Percentiles rank a stretch among this genome's conserved stretches.
These are phyloP conservation scores for Nanorana parkeri DNA, from an alignment of 2,113 vertebrate genomes.

Conservation along the genomic window DNA sequence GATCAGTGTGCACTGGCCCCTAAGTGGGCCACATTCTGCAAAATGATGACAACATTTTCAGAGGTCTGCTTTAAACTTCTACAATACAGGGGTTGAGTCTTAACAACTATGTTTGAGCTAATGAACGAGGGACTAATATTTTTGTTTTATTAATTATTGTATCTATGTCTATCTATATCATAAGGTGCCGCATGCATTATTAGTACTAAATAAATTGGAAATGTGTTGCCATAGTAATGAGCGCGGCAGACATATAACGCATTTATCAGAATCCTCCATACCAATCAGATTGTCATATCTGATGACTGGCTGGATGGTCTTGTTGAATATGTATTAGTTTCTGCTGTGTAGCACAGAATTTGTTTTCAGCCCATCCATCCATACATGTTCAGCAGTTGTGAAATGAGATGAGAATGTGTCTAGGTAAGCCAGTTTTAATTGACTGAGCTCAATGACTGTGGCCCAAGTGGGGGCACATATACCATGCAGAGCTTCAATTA, in stretches of 20 bases:
- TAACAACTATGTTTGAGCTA: neutral
- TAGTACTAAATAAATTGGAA: constrained; percentile 30
- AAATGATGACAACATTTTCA: too few species aligned
- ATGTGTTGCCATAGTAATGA: constrained; percentile 36
- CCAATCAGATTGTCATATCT: constrained; percentile 32
- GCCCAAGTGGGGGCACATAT: neutral
- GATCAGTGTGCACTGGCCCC: too few species aligned
- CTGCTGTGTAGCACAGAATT: constrained; percentile 34
- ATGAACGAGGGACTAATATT: constrained; percentile 5
- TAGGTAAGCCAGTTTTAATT: constrained; percentile 40
- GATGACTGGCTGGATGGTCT: constrained; percentile 31
- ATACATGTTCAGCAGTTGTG: constrained; percentile 20
- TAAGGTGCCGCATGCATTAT: neutral
- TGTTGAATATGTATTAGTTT: constrained; percentile 44
- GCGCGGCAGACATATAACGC: constrained; percentile 20
- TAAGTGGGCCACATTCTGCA: too few species aligned
- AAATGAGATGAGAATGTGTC: constrained; percentile 34
- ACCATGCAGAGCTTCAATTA: neutral
- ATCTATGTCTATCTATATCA: constrained; percentile 5
- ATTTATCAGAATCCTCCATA: constrained; percentile 42
- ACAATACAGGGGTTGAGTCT: neutral
- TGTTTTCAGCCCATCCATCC: constrained; percentile 39
- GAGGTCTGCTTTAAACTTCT: neutral
- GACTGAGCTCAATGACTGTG: constrained; percentile 9
- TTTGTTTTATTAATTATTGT: neutral